Base-by-base conservation (phyloP, 1,140 invertebrate species). In the Cydia strobilella region DNA sequence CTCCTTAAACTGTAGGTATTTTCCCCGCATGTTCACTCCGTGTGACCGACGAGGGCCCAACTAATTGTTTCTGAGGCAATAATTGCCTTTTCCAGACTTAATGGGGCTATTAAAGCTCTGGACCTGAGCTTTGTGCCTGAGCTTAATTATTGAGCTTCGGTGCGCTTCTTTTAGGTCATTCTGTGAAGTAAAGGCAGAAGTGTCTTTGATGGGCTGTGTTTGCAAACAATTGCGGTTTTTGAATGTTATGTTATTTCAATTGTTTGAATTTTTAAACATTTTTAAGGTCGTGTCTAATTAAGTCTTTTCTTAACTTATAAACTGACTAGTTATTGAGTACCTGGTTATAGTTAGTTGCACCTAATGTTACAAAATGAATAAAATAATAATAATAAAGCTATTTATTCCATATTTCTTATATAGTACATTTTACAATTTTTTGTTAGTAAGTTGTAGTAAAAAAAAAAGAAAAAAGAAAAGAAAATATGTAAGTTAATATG, bases 31-130 rank as follows among this genome's bases (percentile, higher is more conserved):
- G 71, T 72, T 45, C 18, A 23, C 12, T 13, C 65, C 27, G 75
- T 75, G 74, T 74, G 74, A 73, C 63, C 69, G 63, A 71, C 74
- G 73, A 63, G 23, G 42, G 69, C 74, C 72, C 71, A 72, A 77
- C 81, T 87, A 87, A 87, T 87, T 87, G 84, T 85, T 84, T 80
- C 75, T 74, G 66, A 79, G 77, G 79, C 77, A 80, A 78, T 82
- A 85, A 85, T 84, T 82, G 78, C 85, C 85, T 85, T 85, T 79
- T 79, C 73, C 42, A 80, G 80, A 76, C 48, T 78, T 84, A 86
- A 86, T 82, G 65, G 83, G 71, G 77, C 31, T 71, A 83, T 81
- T 82, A 82, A 77, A 77, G 42, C 42, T 23, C 20, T 35, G 7
- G n/a, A 42, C 3, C 20, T 59, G 54, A 59, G 45, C 71, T 72